Conservation (phyloP, 2,888 invertebrate genomes). For the Thymelicus lineola region DNA sequence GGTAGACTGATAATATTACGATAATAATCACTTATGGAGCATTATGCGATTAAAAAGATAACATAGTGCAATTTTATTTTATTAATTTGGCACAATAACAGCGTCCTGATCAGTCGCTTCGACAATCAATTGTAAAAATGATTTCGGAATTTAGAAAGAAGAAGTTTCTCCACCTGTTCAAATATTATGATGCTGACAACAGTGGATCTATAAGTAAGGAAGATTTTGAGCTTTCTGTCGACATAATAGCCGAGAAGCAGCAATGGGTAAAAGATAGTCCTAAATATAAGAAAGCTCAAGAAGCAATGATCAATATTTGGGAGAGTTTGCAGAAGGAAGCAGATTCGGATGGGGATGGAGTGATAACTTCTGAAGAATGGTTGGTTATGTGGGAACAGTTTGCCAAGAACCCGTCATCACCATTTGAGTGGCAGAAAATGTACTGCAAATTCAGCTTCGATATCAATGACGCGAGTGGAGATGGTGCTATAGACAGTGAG, state of each 20-base stretch:
- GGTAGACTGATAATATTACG: neutral
- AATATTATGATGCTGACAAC: constrained; percentile 93
- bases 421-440: constrained; percentile 89
- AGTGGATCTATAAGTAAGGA: constrained; percentile 95
- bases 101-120: neutral
- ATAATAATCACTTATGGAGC: neutral
- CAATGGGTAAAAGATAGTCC: constrained; percentile 90
- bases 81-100: neutral
- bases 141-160: constrained; percentile 95
- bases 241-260: constrained; percentile 92
- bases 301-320: constrained; percentile 92
- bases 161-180: constrained; percentile 94
- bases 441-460: constrained; percentile 94
- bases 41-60: neutral
- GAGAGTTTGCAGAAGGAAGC: constrained; percentile 90
- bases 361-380: constrained; percentile 41
- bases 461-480: constrained; percentile 92
- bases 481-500: constrained; percentile 88
- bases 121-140: constrained; percentile 64
- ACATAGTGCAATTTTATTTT: neutral
- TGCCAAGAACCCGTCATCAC: constrained; percentile 38
- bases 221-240: constrained; percentile 93
- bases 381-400: constrained; percentile 47
- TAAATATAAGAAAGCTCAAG: constrained; percentile 90
- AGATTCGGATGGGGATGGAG: constrained; percentile 87